These are phyloP conservation scores for Aleadryas rufinucha DNA, from an alignment of 2,113 vertebrate species.

Conservation along the genomic window DNA sequence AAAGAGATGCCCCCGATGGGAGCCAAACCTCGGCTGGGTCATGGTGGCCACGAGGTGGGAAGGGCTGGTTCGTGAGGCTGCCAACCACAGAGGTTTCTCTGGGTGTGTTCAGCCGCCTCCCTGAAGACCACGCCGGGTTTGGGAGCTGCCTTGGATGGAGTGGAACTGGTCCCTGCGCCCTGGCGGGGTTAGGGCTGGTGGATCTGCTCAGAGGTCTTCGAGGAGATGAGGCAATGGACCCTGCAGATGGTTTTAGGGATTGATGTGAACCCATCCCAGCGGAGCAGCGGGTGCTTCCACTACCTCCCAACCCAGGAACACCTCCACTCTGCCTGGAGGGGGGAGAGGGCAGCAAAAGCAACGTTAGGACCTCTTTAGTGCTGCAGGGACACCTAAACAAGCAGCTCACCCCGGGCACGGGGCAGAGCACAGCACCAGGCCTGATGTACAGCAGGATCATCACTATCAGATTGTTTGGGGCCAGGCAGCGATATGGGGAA, in stretches of 20 bases:
- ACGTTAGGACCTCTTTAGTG: fast-evolving
- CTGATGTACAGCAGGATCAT: not conserved
- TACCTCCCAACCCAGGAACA: not conserved
- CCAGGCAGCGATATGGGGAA: not conserved
- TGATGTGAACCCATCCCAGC: not conserved
- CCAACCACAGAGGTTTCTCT: not conserved
- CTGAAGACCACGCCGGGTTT: not conserved
- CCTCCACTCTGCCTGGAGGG: not conserved
- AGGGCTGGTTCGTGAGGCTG: not conserved
- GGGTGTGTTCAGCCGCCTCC: constrained; percentile 3
- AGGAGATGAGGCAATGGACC: not conserved
- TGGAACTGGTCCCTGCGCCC: not conserved
- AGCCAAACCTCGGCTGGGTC: not conserved
- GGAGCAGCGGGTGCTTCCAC: not conserved
- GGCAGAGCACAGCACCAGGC: not conserved
- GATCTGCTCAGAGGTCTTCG: not conserved
- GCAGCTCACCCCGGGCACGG: fast-evolving
- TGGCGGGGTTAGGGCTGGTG: not conserved
- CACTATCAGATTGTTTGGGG: not conserved
- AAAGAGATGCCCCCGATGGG: not conserved
- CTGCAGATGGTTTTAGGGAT: not conserved
- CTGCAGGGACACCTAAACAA: not conserved
- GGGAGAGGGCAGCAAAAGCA: not conserved
- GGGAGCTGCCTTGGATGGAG: not conserved
- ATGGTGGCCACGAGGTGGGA: not conserved